phyloP scores from a whole-genome alignment of 1,140 invertebrate genomes.

The Euborellia annulipes region DNA sequence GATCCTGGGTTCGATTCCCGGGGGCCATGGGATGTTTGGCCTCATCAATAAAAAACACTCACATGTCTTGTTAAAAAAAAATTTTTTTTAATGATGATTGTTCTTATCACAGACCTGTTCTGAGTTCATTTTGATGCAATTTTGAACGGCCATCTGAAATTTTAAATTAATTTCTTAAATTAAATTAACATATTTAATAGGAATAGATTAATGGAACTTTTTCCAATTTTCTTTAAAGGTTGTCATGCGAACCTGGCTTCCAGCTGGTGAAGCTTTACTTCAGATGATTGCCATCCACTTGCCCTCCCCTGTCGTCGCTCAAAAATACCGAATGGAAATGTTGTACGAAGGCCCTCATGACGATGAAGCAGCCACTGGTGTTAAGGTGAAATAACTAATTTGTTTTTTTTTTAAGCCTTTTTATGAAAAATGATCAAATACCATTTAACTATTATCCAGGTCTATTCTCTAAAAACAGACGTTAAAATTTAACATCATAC shows the following conservation, averaged over 20 bases:
- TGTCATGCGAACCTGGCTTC: constrained; percentile 97
- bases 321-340: constrained; percentile 99
- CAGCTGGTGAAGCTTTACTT: constrained; percentile 96
- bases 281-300: constrained; percentile 99
- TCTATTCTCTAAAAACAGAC: too few species aligned
- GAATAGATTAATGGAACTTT: constrained; percentile 14
- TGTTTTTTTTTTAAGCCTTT: too few species aligned
- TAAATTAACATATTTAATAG: constrained; percentile 1
- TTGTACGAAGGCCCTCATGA: constrained; percentile 95
- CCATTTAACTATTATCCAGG: too few species aligned
- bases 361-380: constrained; percentile 87
- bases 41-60: too few species aligned
- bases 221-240: constrained; percentile 33
- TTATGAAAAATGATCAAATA: too few species aligned
- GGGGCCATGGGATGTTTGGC: too few species aligned
- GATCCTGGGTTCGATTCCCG: too few species aligned
- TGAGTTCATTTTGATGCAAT: not conserved
- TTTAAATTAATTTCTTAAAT: constrained; percentile 1
- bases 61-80: too few species aligned
- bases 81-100: constrained; percentile 16
- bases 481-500: too few species aligned
- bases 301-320: constrained; percentile 95
- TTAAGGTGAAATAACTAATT: constrained; percentile 56
- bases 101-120: constrained; percentile 8
- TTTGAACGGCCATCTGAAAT: constrained; percentile 1